Evolutionary conservation across 2,888 invertebrate species (phyloP), one percentile per base, ranked within the genome.

Genomic region (Scaptomyza flava): DNA sequence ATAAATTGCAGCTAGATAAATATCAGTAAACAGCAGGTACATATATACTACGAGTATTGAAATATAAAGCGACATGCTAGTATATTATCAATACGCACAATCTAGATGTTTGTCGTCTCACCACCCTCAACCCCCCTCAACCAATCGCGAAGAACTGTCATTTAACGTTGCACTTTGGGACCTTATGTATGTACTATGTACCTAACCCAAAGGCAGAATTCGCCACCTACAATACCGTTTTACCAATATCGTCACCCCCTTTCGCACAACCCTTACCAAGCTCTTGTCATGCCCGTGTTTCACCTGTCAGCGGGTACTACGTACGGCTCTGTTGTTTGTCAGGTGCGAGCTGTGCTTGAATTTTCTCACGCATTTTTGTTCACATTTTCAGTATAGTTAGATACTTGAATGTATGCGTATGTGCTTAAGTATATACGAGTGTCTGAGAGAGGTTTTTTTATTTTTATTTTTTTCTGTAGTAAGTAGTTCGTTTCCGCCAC

Each of bases 361-460:
- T 84, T 89, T 84, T 84, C 84, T 84, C 84, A 84, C 84, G 84
- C 89, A 74, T 63, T 77, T 77, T 60, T 67, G 51, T 42, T 50
- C 57, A 72, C 62, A 62, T 75, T 60, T 68, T 51, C 50, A 59
- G 1, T 27, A 11, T 11, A 54, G 9, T 14, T 11, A 48, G 14
- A 31, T 12, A 47, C 14, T 31, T 66, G 27, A 42, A n/a, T 47
- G 9, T 41, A 6, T 17, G 6, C n/a, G 20, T 50, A 45, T 57
- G 11, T 45, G 17, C 17, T 17, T 17, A 17, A 17, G 17, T 45
- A 33, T 59, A 23, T 23, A 23, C 3, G 23, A 3, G 7, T 52
- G 42, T 56, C 20, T 20, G 38, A 41, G 27, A 60, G 31, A 31
- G 31, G 7, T 31, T 36, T n/a, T n/a, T 41, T 60, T 2, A 20